Percentiles rank a stretch among this genome's conserved stretches.
These are phyloP conservation scores for Excalfactoria chinensis DNA, from an alignment of 2,113 vertebrate genomes.

Conservation along the genomic window DNA sequence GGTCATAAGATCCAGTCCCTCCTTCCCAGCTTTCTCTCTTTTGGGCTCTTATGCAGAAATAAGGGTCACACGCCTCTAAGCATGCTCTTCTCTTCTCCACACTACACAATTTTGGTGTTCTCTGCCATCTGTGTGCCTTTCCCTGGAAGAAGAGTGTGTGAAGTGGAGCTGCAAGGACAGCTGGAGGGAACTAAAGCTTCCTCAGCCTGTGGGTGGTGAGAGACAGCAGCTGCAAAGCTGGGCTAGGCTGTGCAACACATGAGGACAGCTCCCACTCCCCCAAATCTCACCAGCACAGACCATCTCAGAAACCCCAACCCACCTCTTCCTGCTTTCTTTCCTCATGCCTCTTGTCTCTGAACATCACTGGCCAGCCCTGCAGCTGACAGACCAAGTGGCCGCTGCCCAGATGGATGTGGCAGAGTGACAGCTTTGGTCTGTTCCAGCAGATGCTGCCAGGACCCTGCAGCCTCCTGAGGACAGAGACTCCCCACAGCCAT, in stretches of 20 bases:
- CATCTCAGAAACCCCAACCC: background rate
- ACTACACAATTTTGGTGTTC: background rate
- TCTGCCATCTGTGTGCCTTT: background rate
- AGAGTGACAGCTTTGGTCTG: background rate
- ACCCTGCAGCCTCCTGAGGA: background rate
- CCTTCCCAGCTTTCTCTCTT: background rate
- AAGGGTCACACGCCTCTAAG: background rate
- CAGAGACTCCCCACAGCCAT: background rate
- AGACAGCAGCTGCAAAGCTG: background rate
- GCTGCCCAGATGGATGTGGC: background rate
- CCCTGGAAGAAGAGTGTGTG: background rate
- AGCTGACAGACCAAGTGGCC: fast-evolving
- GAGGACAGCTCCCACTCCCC: background rate
- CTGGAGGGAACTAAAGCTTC: background rate
- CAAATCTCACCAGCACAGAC: background rate
- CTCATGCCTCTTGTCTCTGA: background rate
- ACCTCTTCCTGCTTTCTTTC: background rate
- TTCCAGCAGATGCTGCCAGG: background rate
- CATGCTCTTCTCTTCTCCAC: background rate
- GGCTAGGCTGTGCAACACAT: background rate
- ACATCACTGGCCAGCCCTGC: background rate
- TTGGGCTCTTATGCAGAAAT: background rate
- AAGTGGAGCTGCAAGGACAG: background rate
- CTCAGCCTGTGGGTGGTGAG: background rate
- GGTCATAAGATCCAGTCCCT: conserved; percentile 1